phyloP scores from a whole-genome alignment of 2,797 vertebrate species.

The Echeneis naucrates region DNA sequence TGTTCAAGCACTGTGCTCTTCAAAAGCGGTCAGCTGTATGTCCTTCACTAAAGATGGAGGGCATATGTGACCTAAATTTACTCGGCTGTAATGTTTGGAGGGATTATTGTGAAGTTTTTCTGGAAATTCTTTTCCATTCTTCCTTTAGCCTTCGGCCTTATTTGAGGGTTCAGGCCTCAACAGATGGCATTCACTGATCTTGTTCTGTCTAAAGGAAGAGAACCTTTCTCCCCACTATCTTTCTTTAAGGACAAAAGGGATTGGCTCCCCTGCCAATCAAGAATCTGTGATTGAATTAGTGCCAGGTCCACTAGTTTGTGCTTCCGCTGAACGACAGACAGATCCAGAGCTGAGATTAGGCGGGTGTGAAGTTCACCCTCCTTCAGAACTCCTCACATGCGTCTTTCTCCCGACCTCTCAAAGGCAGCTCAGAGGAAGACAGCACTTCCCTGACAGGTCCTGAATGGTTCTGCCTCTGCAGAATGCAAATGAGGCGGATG shows the following conservation, averaged over 20 bases:
- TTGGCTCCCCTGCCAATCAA: constrained; percentile 76
- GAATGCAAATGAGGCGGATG: constrained; percentile 79
- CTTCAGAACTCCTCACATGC: constrained; percentile 77
- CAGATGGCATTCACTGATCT: constrained; percentile 50
- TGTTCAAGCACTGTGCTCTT: background rate
- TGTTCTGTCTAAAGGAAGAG: constrained; percentile 53
- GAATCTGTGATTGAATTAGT: constrained; percentile 80
- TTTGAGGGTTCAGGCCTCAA: constrained; percentile 51
- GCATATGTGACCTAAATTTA: too few species aligned
- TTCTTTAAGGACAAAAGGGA: constrained; percentile 71
- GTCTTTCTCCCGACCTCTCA: constrained; percentile 70
- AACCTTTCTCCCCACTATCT: constrained; percentile 48
- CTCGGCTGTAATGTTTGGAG: constrained; percentile 11
- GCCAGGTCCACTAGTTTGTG: constrained; percentile 68
- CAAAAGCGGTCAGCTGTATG: background rate
- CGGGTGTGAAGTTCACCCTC: constrained; percentile 80
- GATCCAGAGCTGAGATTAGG: constrained; percentile 79
- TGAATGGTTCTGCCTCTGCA: constrained; percentile 63
- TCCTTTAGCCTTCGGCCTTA: constrained; percentile 10
- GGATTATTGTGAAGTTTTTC: background rate
- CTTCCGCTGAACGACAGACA: constrained; percentile 73
- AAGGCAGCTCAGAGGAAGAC: constrained; percentile 77
- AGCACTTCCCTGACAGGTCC: constrained; percentile 72
- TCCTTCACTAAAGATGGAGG: background rate
- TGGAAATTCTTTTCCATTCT: constrained; percentile 12